A percentile compares a stretch with the other conserved stretches of the same genome.
These are phyloP conservation scores for Ascaphus truei DNA, from an alignment of 2,113 vertebrate species.

Conservation along the genomic window DNA sequence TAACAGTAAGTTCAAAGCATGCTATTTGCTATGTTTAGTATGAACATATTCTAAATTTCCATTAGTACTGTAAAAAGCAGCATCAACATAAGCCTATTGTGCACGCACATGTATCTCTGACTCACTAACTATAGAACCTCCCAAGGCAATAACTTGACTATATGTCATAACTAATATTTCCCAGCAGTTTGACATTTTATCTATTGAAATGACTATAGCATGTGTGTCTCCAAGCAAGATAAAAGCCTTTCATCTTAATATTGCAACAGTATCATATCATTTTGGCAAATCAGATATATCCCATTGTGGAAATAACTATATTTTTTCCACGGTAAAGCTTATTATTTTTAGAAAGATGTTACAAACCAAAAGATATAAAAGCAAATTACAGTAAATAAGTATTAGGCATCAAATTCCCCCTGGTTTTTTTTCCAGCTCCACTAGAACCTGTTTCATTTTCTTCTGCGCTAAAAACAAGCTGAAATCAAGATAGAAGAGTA, in stretches of 20 bases:
- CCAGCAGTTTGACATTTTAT: slow-evolving; percentile 42
- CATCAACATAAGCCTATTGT: slow-evolving; percentile 38
- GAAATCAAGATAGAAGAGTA: background rate
- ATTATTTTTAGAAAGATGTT: slow-evolving; percentile 19
- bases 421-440: background rate
- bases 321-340: slow-evolving; percentile 20
- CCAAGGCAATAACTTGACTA: slow-evolving; percentile 43
- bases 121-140: slow-evolving; percentile 39
- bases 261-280: slow-evolving; percentile 36
- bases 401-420: slow-evolving; percentile 1
- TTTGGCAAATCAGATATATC: slow-evolving; percentile 44
- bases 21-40: too few species aligned
- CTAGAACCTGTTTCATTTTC: background rate
- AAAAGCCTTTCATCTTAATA: slow-evolving; percentile 43
- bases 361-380: slow-evolving; percentile 10
- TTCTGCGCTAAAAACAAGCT: background rate
- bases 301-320: slow-evolving; percentile 42
- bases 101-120: slow-evolving; percentile 15
- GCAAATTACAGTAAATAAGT: slow-evolving; percentile 25
- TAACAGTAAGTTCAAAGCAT: too few species aligned
- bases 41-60: background rate
- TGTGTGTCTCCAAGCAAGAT: slow-evolving; percentile 40
- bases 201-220: slow-evolving; percentile 44
- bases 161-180: slow-evolving; percentile 44
- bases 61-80: slow-evolving; percentile 22